These are phyloP conservation scores for Darevskia nairensis DNA, from an alignment of 2,797 vertebrate genomes.

Conservation along the genomic window DNA sequence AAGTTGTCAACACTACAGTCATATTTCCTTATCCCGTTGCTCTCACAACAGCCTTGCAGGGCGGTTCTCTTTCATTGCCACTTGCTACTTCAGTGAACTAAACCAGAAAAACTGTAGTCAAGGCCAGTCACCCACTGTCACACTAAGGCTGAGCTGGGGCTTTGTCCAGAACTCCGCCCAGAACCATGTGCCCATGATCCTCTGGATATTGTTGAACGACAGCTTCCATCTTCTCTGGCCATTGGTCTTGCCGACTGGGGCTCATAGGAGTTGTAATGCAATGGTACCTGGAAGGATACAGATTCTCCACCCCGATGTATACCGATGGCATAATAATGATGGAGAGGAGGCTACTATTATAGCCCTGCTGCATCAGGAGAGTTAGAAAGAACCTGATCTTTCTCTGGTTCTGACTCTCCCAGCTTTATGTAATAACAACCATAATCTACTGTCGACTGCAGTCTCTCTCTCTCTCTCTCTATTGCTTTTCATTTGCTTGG, in stretches of 20 bases:
- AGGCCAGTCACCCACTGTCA: neutral
- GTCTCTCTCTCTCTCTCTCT: neutral
- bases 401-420: neutral
- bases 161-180: neutral
- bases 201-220: neutral
- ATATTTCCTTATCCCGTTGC: too few relatives aligned
- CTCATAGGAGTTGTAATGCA: neutral
- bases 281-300: neutral
- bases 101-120: neutral
- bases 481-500: slow-evolving; percentile 6
- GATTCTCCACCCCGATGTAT: neutral
- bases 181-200: neutral
- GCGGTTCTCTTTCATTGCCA: neutral
- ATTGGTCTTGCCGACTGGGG: neutral
- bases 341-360: neutral
- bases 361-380: neutral
- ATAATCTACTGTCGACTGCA: neutral
- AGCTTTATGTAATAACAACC: neutral
- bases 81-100: neutral
- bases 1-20: neutral
- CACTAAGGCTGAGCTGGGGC: neutral
- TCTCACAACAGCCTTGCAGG: neutral
- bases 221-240: neutral
- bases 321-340: neutral
- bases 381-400: neutral